A percentile compares a stretch with the other conserved stretches of the same genome.
Conservation (phyloP, 2,888 invertebrate genomes). For the Luperina nickerlii region DNA sequence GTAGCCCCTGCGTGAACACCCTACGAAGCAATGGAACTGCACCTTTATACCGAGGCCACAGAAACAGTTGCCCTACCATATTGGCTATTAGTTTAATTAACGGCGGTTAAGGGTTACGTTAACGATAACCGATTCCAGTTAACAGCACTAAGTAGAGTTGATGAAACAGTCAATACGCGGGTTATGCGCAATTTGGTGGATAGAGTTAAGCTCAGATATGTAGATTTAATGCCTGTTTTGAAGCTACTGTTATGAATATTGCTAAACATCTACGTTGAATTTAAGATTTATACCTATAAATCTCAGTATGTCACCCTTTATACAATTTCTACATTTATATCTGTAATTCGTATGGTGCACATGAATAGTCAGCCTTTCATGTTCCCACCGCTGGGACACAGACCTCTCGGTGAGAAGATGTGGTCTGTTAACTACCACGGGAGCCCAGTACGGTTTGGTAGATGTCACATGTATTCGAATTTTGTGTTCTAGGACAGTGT, state of each 20-base stretch:
- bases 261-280: not conserved
- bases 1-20: not conserved
- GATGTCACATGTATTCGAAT: not conserved
- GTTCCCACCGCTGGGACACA: not conserved
- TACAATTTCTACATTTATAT: not conserved
- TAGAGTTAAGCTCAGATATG: conserved; percentile 9
- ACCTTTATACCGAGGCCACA: conserved; percentile 24
- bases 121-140: conserved; percentile 34
- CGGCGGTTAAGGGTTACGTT: conserved; percentile 33
- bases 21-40: conserved; percentile 11
- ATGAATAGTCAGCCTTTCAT: not conserved
- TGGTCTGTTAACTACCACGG: not conserved
- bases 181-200: conserved; percentile 24
- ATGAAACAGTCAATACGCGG: conserved; percentile 38
- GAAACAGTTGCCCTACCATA: conserved; percentile 45
- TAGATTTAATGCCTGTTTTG: not conserved
- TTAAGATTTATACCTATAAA: not conserved
- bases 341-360: not conserved
- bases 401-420: not conserved
- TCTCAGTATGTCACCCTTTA: not conserved
- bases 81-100: conserved; percentile 52
- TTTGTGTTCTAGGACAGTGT: not conserved
- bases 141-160: conserved; percentile 37
- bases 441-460: not conserved
- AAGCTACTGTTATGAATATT: not conserved